Base-by-base conservation (phyloP, 2,888 invertebrate genomes). In the Drosophila falleni region DNA sequence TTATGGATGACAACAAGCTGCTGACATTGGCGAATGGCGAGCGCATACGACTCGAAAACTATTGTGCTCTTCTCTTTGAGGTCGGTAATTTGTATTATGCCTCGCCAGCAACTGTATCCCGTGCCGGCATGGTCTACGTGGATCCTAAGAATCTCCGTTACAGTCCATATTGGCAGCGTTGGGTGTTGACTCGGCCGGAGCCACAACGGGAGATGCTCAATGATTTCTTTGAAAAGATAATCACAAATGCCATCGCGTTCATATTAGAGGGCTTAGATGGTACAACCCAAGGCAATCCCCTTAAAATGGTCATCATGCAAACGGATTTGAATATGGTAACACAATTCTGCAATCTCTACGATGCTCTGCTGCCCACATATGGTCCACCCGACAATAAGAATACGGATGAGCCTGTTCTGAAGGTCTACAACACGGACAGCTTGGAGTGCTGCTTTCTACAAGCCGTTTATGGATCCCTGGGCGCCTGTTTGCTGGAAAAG, bases 1-100 rank as follows among this genome's bases (percentile, higher is more conserved):
- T 98, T 2, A 98, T 98, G 98, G 98, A 98, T 90, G 98, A 98
- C 92, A 98, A 98, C 91, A 96, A 96, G 90, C 93, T 98, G 44
- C 93, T 98, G 61, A 98, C 98, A 0, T 93, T 98, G 66, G 97
- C 98, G 5, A 98, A 98, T 91, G 98, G 98, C 62, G 97, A 98
- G 93, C 94, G 97, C 71, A 97, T 98, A 73, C 94, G 97, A 69
- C 93, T 98, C 65, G 96, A 96, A 88, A 95, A 95, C 68, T 95
- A 97, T 92, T 97, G 97, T 92, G 95, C 96, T 31, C 93, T 98
- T 68, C 93, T 98, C 50, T 98, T 98, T 93, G 98, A 98, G 94
- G 96, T 98, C 29, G 97, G 97, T 2, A 96, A 98, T 92, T 93
- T 98, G 71, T 96, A 96, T 91, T 97, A 96, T 87, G 98, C 98